Percentiles rank a stretch among this genome's conserved stretches.
phyloP scores from a whole-genome alignment of 1,140 invertebrate species.

The Heliconius himera region DNA sequence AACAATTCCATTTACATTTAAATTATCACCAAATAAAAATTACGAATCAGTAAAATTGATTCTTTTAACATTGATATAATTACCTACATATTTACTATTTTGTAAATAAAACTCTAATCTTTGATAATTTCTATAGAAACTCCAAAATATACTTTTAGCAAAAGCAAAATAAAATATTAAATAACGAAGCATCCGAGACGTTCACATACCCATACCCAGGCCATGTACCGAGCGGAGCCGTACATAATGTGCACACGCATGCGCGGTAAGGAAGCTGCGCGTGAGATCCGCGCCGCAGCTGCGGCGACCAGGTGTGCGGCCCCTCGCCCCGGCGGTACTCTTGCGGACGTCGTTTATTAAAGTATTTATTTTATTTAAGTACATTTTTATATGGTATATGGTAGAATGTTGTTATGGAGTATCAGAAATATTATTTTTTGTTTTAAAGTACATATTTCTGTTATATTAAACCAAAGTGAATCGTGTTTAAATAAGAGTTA shows the following conservation, averaged over 20 bases:
- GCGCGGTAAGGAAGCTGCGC: slow-evolving; percentile 76
- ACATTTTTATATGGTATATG: slow-evolving; percentile 1
- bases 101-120: too few species aligned
- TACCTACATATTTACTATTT: too few species aligned
- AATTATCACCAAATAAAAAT: background rate
- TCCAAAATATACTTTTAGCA: background rate
- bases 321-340: slow-evolving; percentile 61
- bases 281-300: slow-evolving; percentile 78
- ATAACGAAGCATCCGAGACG: background rate
- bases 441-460: too few species aligned
- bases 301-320: slow-evolving; percentile 76
- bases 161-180: background rate
- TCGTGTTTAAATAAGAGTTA: too few species aligned
- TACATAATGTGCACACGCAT: slow-evolving; percentile 53
- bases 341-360: slow-evolving; percentile 29
- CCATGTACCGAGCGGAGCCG: background rate
- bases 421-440: too few species aligned
- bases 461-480: too few species aligned
- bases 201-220: background rate
- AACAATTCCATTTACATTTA: too few species aligned
- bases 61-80: too few species aligned
- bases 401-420: too few species aligned
- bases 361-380: background rate
- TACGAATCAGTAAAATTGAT: too few species aligned
- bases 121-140: background rate